These are phyloP conservation scores for Porites australiensis DNA, from an alignment of 64 coral and sea anemone species.

Conservation along the genomic window DNA sequence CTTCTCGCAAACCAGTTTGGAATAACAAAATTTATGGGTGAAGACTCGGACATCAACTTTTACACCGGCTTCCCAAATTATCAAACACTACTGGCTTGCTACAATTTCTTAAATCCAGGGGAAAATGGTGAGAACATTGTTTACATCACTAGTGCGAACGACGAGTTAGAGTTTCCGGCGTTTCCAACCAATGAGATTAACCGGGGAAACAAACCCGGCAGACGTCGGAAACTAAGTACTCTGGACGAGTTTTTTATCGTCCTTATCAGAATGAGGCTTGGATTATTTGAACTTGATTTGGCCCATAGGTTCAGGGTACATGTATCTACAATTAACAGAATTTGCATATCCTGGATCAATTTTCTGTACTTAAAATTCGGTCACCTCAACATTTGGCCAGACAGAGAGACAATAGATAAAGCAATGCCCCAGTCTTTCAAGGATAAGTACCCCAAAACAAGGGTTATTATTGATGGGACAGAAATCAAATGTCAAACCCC, in stretches of 20 bases:
- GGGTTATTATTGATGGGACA: conserved; percentile 55
- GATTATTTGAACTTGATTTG: conserved; percentile 58
- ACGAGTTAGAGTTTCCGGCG: not conserved
- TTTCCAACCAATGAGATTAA: conserved; percentile 9
- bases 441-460: conserved; percentile 52
- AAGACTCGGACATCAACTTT: conserved; percentile 48
- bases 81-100: conserved; percentile 47
- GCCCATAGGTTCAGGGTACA: conserved; percentile 29
- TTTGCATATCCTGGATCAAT: conserved; percentile 57
- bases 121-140: too few relatives aligned
- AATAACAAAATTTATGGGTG: conserved; percentile 53
- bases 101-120: conserved; percentile 46
- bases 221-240: conserved; percentile 13
- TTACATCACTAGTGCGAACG: too few relatives aligned
- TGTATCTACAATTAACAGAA: conserved; percentile 44
- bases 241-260: conserved; percentile 57
- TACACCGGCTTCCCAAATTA: conserved; percentile 62
- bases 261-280: conserved; percentile 27
- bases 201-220: conserved; percentile 20
- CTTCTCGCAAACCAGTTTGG: conserved; percentile 38
- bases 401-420: too few relatives aligned
- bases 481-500: conserved; percentile 53
- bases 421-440: conserved; percentile 40
- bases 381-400: not conserved
- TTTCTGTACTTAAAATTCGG: conserved; percentile 60